phyloP scores from a whole-genome alignment of 2,797 vertebrate species.

The Harpagifer antarcticus region DNA sequence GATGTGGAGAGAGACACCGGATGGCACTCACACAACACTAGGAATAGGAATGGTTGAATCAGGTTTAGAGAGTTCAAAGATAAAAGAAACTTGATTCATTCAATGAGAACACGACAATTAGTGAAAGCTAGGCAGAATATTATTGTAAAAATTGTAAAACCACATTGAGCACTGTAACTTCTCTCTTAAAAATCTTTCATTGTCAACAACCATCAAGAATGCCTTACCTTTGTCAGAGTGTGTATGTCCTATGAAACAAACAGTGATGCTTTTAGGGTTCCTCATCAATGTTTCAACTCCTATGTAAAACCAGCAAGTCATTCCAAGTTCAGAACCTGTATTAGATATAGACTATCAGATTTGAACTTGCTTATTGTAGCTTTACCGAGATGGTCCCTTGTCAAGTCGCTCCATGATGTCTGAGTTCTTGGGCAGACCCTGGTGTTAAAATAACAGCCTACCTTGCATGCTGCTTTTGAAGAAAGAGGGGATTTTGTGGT shows the following conservation, averaged over 20 bases:
- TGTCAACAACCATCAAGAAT: not conserved
- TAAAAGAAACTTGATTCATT: slow-evolving; percentile 10
- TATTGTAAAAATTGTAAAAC: not conserved
- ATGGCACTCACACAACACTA: slow-evolving; percentile 32
- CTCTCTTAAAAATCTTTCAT: not conserved
- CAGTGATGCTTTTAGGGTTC: slow-evolving; percentile 41
- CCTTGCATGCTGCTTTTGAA: slow-evolving; percentile 31
- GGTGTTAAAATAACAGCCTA: slow-evolving; percentile 15
- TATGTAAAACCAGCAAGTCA: slow-evolving; percentile 13
- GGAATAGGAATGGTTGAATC: slow-evolving; percentile 26
- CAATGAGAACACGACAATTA: not conserved
- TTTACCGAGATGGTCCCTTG: not conserved
- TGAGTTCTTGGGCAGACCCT: slow-evolving; percentile 24
- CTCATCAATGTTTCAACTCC: slow-evolving; percentile 55
- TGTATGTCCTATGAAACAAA: slow-evolving; percentile 53
- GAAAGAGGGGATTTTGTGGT: slow-evolving; percentile 34
- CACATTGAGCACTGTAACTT: not conserved
- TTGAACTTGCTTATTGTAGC: slow-evolving; percentile 3
- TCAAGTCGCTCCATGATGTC: slow-evolving; percentile 34
- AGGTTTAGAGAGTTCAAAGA: slow-evolving; percentile 30
- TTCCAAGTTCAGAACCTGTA: not conserved
- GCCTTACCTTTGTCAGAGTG: slow-evolving; percentile 58
- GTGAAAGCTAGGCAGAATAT: not conserved
- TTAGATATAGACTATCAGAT: too few species aligned
- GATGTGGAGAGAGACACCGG: slow-evolving; percentile 39